phyloP scores from a whole-genome alignment of 2,888 invertebrate genomes.

The Bedellia somnulentella region DNA sequence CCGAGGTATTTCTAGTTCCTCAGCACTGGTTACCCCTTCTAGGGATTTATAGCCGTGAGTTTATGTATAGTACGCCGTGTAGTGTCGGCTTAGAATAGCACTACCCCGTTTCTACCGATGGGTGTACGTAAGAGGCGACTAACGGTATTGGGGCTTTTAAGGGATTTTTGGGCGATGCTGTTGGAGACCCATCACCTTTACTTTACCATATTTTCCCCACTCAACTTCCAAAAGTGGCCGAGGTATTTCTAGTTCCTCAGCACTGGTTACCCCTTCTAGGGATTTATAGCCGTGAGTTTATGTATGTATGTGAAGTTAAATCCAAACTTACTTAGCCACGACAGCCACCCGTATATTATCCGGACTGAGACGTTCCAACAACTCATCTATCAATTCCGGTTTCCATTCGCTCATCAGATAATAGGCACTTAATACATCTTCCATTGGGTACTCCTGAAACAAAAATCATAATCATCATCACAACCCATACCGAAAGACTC shows the following conservation, averaged over 20 bases:
- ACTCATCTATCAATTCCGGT: slow-evolving; percentile 77
- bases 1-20: too few species aligned
- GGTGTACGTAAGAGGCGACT: neutral
- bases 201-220: neutral
- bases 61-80: too few species aligned
- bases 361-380: slow-evolving; percentile 74
- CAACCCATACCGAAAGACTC: too few species aligned
- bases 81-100: too few species aligned
- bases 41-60: too few species aligned
- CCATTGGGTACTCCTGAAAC: slow-evolving; percentile 73
- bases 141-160: too few species aligned
- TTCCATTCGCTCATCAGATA: slow-evolving; percentile 82
- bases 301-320: too few species aligned
- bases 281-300: neutral
- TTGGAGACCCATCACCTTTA: neutral
- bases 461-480: too few species aligned
- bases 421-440: slow-evolving; percentile 80
- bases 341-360: slow-evolving; percentile 77
- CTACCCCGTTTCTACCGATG: too few species aligned
- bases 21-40: too few species aligned
- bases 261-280: neutral
- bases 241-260: neutral
- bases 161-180: neutral
- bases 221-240: neutral
- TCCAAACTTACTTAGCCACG: slow-evolving; percentile 75